Evolutionary conservation across 2,113 vertebrate genomes (phyloP), one percentile per base, ranked within the genome.

Genomic region (Gasterosteus nipponicus): DNA sequence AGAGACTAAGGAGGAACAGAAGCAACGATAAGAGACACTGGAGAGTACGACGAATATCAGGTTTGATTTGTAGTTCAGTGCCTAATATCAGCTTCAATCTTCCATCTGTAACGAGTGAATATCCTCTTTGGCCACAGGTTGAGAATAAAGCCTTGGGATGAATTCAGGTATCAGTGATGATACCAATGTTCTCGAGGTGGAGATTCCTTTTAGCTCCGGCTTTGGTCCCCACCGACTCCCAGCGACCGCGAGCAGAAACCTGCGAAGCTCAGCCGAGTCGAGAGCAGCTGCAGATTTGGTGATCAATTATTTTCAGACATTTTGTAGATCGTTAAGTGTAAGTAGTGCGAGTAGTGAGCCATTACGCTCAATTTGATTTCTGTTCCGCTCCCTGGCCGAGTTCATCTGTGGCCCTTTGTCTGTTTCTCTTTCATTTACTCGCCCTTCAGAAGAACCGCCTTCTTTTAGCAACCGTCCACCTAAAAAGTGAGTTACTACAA

Each of bases 381-480:
- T 31, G 44, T 54, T 46, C 15, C 57, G 41, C 66, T 18, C 3
- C 42, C 35, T 16, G 26, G 1, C 22, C 5, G 6, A 14, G n/a
- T 33, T 70, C 70, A 58, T 53, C 12, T 4, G 12, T 9, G 19
- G 59, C 59, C 31, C 47, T 42, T 68, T 47, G 46, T 72, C 75
- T 74, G n/a, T 80, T 69, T 56, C 81, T 72, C 56, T 3, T 33
- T 33, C 3, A 33, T 33, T 33, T 33, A 33, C 33, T 47, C 31
- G 42, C 51, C 61, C 81, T 72, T 77, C 41, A 78, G 63, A 59
- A 14, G 65, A 5, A 3, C 61, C 12, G 18, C 18, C 53, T 38
- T 72, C 62, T 63, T 44, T 62, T 31, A 82, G 77, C 72, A 76
- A 31, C 68, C 4, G 3, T 75, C 54, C 53, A 73, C 77, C 83